These are phyloP conservation scores for Chrysomela aeneicollis DNA, from an alignment of 2,888 invertebrate genomes.

Conservation along the genomic window DNA sequence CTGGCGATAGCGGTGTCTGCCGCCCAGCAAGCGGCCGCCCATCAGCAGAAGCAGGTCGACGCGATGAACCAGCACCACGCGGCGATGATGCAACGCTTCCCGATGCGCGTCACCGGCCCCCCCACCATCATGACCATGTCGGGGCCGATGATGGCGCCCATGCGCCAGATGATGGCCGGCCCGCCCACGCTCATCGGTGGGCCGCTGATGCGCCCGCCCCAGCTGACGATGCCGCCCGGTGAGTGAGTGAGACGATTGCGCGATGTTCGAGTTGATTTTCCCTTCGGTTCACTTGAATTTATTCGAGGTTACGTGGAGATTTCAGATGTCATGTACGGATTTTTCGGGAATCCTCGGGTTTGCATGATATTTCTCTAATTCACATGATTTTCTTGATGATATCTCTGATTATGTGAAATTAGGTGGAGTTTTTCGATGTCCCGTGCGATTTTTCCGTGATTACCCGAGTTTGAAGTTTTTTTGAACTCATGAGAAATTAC, in stretches of 20 bases:
- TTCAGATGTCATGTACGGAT: no score
- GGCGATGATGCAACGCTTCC: constrained; percentile 62
- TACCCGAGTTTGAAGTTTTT: no score
- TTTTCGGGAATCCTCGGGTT: no score
- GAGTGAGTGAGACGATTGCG: constrained; percentile 60
- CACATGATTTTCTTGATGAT: no score
- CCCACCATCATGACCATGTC: constrained; percentile 63
- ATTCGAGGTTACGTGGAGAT: no score
- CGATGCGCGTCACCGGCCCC: constrained; percentile 60
- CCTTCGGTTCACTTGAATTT: no score
- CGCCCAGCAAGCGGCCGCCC: constrained; percentile 63
- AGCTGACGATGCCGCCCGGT: constrained; percentile 71
- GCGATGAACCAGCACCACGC: constrained; percentile 56
- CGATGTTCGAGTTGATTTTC: no score
- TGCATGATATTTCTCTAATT: no score
- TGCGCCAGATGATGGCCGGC: constrained; percentile 54
- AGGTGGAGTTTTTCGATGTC: no score
- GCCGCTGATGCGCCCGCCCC: constrained; percentile 71
- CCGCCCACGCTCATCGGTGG: constrained; percentile 66
- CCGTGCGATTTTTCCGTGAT: no score
- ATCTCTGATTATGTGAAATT: no score
- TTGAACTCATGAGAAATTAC: no score
- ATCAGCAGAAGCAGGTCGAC: constrained; percentile 60
- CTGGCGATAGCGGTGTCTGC: constrained; percentile 62
- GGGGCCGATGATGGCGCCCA: constrained; percentile 64